Conservation (phyloP, 2,113 vertebrate genomes). For the Nothocercus nigrocapillus region DNA sequence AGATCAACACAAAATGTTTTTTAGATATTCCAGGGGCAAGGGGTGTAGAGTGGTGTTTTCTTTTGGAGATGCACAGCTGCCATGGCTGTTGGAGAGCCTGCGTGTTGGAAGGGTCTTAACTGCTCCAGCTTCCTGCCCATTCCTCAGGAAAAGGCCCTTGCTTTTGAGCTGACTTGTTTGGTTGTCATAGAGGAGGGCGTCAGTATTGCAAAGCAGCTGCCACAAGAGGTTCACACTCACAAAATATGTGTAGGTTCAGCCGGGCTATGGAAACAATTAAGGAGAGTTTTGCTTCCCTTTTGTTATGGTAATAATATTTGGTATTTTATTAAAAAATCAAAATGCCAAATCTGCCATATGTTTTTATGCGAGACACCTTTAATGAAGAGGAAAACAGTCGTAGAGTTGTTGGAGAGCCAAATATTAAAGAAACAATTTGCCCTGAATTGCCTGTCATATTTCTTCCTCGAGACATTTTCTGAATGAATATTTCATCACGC, state of each 20-base stretch:
- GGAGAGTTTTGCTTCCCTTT: background rate
- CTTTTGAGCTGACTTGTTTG: rapidly evolving
- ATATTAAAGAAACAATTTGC: background rate
- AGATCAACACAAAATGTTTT: background rate
- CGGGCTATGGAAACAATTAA: background rate
- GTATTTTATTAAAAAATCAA: background rate
- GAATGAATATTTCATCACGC: background rate
- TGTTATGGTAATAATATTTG: background rate
- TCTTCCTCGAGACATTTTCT: background rate
- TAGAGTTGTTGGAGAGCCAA: background rate
- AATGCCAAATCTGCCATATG: background rate
- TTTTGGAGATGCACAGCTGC: background rate
- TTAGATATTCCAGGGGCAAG: background rate
- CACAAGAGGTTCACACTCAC: background rate
- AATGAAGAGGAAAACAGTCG: background rate
- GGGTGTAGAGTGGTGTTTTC: background rate
- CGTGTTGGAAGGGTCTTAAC: background rate
- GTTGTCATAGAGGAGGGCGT: background rate
- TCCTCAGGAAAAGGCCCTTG: background rate
- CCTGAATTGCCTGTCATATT: background rate
- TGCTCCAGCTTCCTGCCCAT: background rate
- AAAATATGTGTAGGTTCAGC: background rate
- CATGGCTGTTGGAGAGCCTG: background rate
- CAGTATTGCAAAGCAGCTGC: background rate
- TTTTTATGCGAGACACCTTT: background rate